Evolutionary conservation across 2,888 invertebrate species (phyloP), one percentile per base, ranked within the genome.

Genomic region (Neocrepidodera transversa): DNA sequence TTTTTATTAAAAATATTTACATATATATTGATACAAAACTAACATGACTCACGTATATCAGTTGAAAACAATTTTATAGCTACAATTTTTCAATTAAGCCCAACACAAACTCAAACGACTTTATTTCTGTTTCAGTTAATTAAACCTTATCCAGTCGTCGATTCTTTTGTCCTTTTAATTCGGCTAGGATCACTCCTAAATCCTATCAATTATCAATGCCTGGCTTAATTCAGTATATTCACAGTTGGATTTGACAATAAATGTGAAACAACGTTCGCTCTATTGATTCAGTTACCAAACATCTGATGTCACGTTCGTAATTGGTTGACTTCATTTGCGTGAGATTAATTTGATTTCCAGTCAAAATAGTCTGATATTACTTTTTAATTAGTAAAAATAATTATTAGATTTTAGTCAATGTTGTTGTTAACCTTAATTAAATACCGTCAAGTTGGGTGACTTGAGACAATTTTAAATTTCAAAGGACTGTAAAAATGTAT

Each of bases 201-300:
- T 26, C 45, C 23, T 45, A 26, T 45, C 45, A 45, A 45, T 50
- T 35, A 50, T 6, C 36, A 23, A 13, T 36, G 23, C n/a, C 8
- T 11, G 28, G 53, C 7, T 53, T 40, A 30, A 53, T 53, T 32
- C 14, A 10, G 53, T 13, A 20, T 18, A 32, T 42, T 30, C 32
- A n/a, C 53, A 42, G 43, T 52, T 26, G 18, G 42, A 11, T 53
- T 53, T 30, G 53, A 53, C 43, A 53, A 53, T 53, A 32, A 53
- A 53, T 43, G 53, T 43, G 43, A 32, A 53, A 53, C 53, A 53
- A 43, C 42, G 42, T 10, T 43, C 20, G 14, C 6, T 23, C 32
- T 43, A 43, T 43, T 43, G 17, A 53, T 43, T 53, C 43, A 40
- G 30, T 23, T 43, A 53, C 32, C 30, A 32, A 32, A 32, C 43